phyloP scores from a whole-genome alignment of 2,888 invertebrate genomes.

The Marronus borbonicus region DNA sequence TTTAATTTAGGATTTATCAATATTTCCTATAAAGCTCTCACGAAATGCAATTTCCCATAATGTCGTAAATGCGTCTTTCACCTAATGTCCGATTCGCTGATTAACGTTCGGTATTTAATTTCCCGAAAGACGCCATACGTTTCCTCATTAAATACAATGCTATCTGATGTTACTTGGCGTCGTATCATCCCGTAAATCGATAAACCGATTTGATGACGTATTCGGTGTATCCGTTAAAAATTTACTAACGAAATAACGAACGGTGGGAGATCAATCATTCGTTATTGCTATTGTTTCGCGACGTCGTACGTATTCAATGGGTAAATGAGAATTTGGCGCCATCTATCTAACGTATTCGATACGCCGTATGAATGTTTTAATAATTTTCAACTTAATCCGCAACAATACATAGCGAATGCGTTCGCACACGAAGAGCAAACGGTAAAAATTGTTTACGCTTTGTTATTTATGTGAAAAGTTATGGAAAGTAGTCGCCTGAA shows the following conservation, averaged over 20 bases:
- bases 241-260: constrained; percentile 17
- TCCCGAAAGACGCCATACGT: constrained; percentile 11
- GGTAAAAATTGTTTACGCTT: too few species aligned
- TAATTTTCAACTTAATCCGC: background rate
- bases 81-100: background rate
- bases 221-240: constrained; percentile 4
- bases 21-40: too few species aligned
- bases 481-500: too few species aligned
- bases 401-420: background rate
- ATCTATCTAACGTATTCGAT: constrained; percentile 4
- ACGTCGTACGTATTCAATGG: constrained; percentile 7
- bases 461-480: too few species aligned
- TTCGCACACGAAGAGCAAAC: too few species aligned
- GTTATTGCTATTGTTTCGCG: constrained; percentile 1
- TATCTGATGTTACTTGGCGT: constrained; percentile 18
- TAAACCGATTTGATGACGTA: constrained; percentile 22
- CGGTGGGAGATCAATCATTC: background rate
- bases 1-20: too few species aligned
- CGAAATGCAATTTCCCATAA: too few species aligned
- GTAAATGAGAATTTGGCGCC: constrained; percentile 1
- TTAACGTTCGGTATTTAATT: background rate
- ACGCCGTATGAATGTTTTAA: background rate
- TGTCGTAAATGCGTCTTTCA: background rate
- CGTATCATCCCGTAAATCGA: constrained; percentile 27
- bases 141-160: constrained; percentile 18